Percentiles rank a stretch among this genome's conserved stretches.
Evolutionary conservation across 2,113 vertebrate species (phyloP).

Genomic region (Empidonax alnorum): DNA sequence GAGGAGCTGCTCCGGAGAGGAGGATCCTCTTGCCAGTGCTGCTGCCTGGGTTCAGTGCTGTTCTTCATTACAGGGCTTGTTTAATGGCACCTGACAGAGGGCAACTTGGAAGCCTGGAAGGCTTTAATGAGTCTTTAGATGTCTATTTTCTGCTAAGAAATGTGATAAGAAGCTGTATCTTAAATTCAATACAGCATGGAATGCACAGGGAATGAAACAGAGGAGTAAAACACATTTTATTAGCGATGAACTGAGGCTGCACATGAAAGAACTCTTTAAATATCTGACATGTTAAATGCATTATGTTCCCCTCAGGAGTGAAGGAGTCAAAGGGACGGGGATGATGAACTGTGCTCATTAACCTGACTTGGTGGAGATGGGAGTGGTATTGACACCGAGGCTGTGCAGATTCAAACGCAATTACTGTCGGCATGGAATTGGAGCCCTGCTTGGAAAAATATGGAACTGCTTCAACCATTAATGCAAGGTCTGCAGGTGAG

Average conservation of each 20-base stretch:
- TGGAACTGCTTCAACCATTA: not conserved
- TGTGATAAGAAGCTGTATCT: not conserved
- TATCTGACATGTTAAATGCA: slow-evolving; percentile 62
- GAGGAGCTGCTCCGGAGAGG: not conserved
- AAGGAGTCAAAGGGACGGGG: slow-evolving; percentile 31
- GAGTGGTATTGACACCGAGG: slow-evolving; percentile 10
- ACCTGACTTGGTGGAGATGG: slow-evolving; percentile 35
- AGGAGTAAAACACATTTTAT: slow-evolving; percentile 61
- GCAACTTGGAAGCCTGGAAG: not conserved
- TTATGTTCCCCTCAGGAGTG: slow-evolving; percentile 69
- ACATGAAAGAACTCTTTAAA: slow-evolving; percentile 65
- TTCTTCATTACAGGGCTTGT: fast-evolving
- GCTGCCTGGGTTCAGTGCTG: not conserved
- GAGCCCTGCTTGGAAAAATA: not conserved
- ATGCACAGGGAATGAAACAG: slow-evolving; percentile 42
- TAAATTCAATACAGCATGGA: slow-evolving; percentile 5
- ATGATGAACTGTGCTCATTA: slow-evolving; percentile 72
- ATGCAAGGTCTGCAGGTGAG: not conserved
- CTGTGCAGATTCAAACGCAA: not conserved
- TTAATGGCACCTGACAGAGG: not conserved
- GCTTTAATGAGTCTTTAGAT: slow-evolving; percentile 9
- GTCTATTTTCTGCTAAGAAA: slow-evolving; percentile 43
- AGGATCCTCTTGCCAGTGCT: fast-evolving
- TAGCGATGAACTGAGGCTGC: slow-evolving; percentile 53
- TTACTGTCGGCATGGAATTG: not conserved